phyloP scores from a whole-genome alignment of 2,797 vertebrate species.

The Sebastiscus tertius region DNA sequence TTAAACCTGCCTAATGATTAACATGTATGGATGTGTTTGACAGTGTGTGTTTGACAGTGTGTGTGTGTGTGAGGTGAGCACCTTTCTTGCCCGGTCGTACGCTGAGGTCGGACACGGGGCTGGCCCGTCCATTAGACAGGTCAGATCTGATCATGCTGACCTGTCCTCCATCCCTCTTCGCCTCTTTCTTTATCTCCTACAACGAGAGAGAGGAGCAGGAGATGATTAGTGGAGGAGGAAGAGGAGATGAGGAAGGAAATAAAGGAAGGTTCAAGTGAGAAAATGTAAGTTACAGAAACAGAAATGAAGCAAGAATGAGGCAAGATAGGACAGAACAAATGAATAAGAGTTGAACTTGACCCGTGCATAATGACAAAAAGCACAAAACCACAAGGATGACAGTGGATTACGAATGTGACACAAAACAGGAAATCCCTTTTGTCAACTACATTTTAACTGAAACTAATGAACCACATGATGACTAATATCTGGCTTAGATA shows the following conservation, averaged over 20 bases:
- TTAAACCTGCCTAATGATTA: conserved; percentile 28
- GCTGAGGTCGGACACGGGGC: conserved; percentile 88
- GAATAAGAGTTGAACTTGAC: neutral
- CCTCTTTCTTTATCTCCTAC: conserved; percentile 95
- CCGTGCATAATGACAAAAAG: neutral
- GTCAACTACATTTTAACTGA: neutral
- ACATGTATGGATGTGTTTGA: conserved; percentile 4
- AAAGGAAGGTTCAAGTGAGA: neutral
- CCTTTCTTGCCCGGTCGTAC: conserved; percentile 91
- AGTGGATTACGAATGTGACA: neutral
- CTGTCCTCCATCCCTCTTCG: conserved; percentile 89
- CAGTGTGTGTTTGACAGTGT: neutral
- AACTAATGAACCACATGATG: neutral
- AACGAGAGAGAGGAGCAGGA: conserved; percentile 7
- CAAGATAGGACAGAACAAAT: neutral
- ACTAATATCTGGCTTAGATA: neutral
- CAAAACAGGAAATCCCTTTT: neutral
- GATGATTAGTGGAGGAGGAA: neutral
- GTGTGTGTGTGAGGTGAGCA: conserved; percentile 61
- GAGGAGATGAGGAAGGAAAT: neutral
- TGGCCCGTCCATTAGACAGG: conserved; percentile 89
- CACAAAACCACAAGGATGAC: neutral
- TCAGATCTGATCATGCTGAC: conserved; percentile 84
- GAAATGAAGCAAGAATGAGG: neutral
- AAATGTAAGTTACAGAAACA: neutral